Conservation (phyloP, 2,797 vertebrate species). For the Echeneis naucrates region DNA sequence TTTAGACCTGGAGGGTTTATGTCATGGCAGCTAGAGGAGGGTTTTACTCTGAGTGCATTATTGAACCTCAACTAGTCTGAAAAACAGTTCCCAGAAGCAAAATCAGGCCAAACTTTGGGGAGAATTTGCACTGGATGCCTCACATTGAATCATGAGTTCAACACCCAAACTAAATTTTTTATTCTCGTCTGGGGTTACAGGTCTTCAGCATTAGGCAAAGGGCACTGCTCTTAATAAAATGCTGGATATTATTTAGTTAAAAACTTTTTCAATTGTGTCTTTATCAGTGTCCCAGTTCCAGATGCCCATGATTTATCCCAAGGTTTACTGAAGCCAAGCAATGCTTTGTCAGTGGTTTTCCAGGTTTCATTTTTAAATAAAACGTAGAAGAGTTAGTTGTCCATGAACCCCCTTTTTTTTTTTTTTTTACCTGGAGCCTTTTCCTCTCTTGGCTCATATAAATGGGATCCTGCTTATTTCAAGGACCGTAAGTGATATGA, state of each 20-base stretch:
- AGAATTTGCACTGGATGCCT: constrained; percentile 23
- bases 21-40: constrained; percentile 3
- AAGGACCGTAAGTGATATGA: constrained; percentile 4
- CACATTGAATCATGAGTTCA: constrained; percentile 25
- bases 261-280: constrained; percentile 27
- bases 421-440: background rate
- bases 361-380: background rate
- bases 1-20: constrained; percentile 30
- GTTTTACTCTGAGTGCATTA: constrained; percentile 10
- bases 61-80: constrained; percentile 16
- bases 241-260: constrained; percentile 17
- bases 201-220: constrained; percentile 11
- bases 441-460: constrained; percentile 18
- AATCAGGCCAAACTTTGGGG: constrained; percentile 23
- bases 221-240: constrained; percentile 4
- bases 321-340: background rate
- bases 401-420: too few species aligned
- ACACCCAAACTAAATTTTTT: constrained; percentile 35
- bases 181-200: constrained; percentile 18
- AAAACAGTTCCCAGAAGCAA: constrained; percentile 27
- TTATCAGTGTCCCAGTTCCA: constrained; percentile 8
- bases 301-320: constrained; percentile 8
- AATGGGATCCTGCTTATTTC: constrained; percentile 26
- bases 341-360: background rate
- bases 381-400: background rate